Conservation (phyloP, 2,797 vertebrate species). For the Falco naumanni region DNA sequence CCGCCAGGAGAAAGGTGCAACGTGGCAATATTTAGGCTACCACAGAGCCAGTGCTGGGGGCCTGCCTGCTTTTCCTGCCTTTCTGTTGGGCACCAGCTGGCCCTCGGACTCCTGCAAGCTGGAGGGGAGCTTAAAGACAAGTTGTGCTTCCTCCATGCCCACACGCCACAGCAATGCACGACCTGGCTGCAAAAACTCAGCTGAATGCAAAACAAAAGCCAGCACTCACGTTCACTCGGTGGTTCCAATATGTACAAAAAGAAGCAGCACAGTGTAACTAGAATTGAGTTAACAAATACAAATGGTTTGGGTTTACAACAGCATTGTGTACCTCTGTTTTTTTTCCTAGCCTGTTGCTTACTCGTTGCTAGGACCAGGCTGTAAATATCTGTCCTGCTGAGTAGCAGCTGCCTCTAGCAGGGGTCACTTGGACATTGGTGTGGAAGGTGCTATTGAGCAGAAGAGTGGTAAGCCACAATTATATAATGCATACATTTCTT, state of each 20-base stretch:
- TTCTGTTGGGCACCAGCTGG: not conserved
- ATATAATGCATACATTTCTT: not conserved
- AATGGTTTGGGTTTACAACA: not conserved
- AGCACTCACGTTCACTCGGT: rapidly evolving
- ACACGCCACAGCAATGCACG: rapidly evolving
- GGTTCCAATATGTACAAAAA: not conserved
- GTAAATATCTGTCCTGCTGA: not conserved
- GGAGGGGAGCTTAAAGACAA: not conserved
- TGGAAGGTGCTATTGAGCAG: not conserved
- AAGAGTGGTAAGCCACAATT: not conserved
- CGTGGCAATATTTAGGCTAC: not conserved
- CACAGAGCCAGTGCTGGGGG: not conserved
- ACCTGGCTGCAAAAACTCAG: not conserved
- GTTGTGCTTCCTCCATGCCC: not conserved
- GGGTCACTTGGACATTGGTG: not conserved
- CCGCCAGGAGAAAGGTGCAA: not conserved
- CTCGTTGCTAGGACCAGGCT: not conserved
- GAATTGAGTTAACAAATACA: not conserved
- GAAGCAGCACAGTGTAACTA: not conserved
- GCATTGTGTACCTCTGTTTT: rapidly evolving
- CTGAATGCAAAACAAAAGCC: not conserved
- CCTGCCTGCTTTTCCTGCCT: not conserved
- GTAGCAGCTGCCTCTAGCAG: not conserved
- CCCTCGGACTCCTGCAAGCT: not conserved
- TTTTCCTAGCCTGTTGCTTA: not conserved